These are phyloP conservation scores for Ostrea edulis DNA, from an alignment of 1,140 invertebrate species.

Conservation along the genomic window DNA sequence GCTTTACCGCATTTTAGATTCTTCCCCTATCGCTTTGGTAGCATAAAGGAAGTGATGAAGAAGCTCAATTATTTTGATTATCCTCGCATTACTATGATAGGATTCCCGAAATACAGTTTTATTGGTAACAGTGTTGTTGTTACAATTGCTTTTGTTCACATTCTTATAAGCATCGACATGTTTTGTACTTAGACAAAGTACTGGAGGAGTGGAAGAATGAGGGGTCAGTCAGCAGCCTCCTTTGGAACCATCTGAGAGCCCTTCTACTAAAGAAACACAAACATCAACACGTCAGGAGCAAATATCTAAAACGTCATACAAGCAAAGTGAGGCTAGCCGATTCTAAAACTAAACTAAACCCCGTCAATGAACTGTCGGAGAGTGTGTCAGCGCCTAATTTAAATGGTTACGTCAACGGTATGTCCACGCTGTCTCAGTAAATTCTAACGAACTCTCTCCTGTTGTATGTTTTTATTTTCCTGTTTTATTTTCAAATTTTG, in stretches of 20 bases:
- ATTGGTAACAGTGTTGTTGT: not conserved
- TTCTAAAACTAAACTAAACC: constrained; percentile 10
- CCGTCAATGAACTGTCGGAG: constrained; percentile 1
- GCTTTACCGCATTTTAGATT: too few species aligned
- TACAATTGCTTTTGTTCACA: not conserved
- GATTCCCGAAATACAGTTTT: not conserved
- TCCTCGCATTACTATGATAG: too few species aligned
- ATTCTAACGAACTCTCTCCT: not conserved
- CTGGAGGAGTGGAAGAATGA: constrained; percentile 62
- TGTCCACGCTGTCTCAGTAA: too few species aligned
- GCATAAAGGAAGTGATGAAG: too few species aligned
- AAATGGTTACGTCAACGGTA: not conserved
- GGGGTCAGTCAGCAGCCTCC: constrained; percentile 54
- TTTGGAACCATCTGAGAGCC: constrained; percentile 62
- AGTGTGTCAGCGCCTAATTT: not conserved
- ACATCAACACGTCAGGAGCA: constrained; percentile 62
- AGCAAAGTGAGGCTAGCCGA: constrained; percentile 40
- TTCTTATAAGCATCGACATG: not conserved
- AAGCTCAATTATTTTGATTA: too few species aligned
- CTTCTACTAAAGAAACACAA: constrained; percentile 63
- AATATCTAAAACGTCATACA: constrained; percentile 49
- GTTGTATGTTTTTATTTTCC: not conserved
- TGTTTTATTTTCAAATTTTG: not conserved
- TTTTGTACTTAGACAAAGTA: constrained; percentile 50
- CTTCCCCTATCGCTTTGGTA: too few species aligned